Evolutionary conservation across 2,797 vertebrate species (phyloP).

Genomic region (Cygnus olor): DNA sequence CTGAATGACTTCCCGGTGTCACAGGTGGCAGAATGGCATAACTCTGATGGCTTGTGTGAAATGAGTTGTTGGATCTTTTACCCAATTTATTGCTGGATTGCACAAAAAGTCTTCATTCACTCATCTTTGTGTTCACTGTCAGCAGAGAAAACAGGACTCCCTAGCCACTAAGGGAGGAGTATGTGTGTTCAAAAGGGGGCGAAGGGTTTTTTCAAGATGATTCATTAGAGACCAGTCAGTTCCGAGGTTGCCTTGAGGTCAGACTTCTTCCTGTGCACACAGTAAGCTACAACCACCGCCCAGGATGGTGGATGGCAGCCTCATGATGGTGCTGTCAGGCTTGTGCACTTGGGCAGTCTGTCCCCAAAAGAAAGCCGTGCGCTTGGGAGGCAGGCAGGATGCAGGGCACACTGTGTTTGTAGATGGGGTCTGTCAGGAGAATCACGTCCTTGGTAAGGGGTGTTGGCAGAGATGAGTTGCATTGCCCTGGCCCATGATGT

Average conservation of each 20-base stretch:
- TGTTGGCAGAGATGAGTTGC: neutral
- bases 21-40: neutral
- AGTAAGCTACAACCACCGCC: neutral
- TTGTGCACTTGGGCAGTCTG: neutral
- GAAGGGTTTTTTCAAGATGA: neutral
- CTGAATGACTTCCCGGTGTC: neutral
- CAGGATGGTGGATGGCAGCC: neutral
- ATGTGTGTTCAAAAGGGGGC: neutral
- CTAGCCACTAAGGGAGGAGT: neutral
- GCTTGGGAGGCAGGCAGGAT: neutral
- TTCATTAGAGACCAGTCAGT: neutral
- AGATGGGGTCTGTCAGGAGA: neutral
- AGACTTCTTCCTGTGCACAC: neutral
- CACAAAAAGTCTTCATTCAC: neutral
- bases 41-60: neutral
- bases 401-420: accelerated
- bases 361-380: neutral
- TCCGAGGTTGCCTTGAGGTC: slow-evolving; percentile 16
- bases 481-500: neutral
- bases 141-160: neutral
- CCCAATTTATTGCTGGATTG: neutral
- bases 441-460: neutral
- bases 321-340: neutral
- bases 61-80: neutral
- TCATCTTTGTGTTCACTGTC: neutral